Percentiles rank a stretch among this genome's conserved stretches.
phyloP scores from a whole-genome alignment of 1,140 invertebrate species.

The Galleria mellonella region DNA sequence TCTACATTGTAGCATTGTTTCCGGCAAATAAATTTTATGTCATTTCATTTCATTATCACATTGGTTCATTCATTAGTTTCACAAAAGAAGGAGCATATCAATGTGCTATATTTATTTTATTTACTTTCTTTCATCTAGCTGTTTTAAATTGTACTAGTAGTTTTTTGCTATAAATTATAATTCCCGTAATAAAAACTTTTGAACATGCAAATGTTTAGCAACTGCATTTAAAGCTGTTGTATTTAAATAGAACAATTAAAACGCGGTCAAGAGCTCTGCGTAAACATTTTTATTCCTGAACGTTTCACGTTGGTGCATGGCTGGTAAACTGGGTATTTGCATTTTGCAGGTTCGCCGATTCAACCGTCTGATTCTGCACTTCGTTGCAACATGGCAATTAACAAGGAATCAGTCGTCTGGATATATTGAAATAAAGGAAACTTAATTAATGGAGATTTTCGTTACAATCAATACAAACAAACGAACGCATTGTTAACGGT shows the following conservation, averaged over 20 bases:
- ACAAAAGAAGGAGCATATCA: too few relatives aligned
- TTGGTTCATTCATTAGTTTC: too few relatives aligned
- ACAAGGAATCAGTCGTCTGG: constrained; percentile 51
- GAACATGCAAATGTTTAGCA: too few relatives aligned
- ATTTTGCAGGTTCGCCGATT: constrained; percentile 34
- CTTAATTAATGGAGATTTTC: constrained; percentile 52
- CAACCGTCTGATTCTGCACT: constrained; percentile 39
- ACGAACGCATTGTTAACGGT: neutral
- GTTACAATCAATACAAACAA: constrained; percentile 23
- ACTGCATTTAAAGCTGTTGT: too few relatives aligned
- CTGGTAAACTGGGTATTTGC: constrained; percentile 39
- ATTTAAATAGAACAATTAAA: constrained; percentile 45
- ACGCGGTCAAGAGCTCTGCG: constrained; percentile 33
- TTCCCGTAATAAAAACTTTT: too few relatives aligned
- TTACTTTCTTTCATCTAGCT: too few relatives aligned
- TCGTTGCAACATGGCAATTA: constrained; percentile 51
- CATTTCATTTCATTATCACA: too few relatives aligned
- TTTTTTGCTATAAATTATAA: too few relatives aligned
- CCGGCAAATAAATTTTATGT: too few relatives aligned
- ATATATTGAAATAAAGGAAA: constrained; percentile 59
- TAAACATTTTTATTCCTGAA: constrained; percentile 42
- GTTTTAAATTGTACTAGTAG: too few relatives aligned
- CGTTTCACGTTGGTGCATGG: constrained; percentile 14
- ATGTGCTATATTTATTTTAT: too few relatives aligned
- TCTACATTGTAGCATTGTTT: too few relatives aligned